Percentiles rank a stretch among this genome's conserved stretches.
Evolutionary conservation across 2,797 vertebrate species (phyloP).

Genomic region (Heterohyrax brucei): DNA sequence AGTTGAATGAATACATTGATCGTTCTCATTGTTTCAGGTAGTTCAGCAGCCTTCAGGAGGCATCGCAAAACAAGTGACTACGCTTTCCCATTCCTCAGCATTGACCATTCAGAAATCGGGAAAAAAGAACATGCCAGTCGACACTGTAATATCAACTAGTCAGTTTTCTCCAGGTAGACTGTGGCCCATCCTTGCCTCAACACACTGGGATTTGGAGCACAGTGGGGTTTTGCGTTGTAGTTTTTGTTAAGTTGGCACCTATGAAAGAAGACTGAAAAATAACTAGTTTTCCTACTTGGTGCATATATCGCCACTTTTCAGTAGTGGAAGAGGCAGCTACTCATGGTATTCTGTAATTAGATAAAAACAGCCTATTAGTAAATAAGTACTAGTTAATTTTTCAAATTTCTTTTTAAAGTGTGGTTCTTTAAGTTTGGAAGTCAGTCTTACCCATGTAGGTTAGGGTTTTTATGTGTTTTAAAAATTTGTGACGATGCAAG

Average conservation of each 20-base stretch:
- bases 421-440: slow-evolving; percentile 30
- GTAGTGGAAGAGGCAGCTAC: slow-evolving; percentile 19
- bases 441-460: not conserved
- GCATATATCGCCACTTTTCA: not conserved
- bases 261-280: slow-evolving; percentile 30
- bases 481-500: slow-evolving; percentile 24
- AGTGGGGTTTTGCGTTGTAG: not conserved
- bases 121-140: slow-evolving; percentile 85
- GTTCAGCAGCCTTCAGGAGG: slow-evolving; percentile 89
- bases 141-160: slow-evolving; percentile 85
- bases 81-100: slow-evolving; percentile 80
- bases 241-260: not conserved
- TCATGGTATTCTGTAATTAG: slow-evolving; percentile 42
- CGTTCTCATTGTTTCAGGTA: slow-evolving; percentile 87
- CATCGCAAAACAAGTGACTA: slow-evolving; percentile 87
- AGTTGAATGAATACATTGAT: slow-evolving; percentile 65
- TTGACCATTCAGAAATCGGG: slow-evolving; percentile 87
- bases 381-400: slow-evolving; percentile 37
- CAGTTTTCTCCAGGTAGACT: slow-evolving; percentile 87
- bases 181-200: not conserved
- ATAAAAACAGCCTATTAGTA: slow-evolving; percentile 7
- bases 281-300: no score
- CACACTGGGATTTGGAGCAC: not conserved
- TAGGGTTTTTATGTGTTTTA: slow-evolving; percentile 47
- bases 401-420: slow-evolving; percentile 44